These are phyloP conservation scores for Mesitornis unicolor DNA, from an alignment of 2,113 vertebrate genomes.

Conservation along the genomic window DNA sequence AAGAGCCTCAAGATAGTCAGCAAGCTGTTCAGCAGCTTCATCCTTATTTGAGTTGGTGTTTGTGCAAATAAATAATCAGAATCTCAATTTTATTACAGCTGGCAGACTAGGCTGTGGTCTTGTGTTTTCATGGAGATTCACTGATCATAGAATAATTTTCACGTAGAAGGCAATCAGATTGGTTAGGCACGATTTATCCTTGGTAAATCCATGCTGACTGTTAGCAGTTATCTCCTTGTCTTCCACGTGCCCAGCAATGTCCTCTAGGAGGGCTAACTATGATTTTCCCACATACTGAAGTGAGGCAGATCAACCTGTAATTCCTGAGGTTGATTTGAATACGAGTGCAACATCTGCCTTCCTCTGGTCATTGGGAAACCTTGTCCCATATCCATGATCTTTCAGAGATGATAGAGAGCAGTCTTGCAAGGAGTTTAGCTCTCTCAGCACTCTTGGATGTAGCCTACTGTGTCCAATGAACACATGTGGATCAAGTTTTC, in stretches of 20 bases:
- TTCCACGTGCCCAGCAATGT: background rate
- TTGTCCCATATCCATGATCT: background rate
- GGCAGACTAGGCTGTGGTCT: background rate
- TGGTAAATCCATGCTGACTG: background rate
- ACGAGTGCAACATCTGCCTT: background rate
- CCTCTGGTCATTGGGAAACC: background rate
- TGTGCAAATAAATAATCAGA: background rate
- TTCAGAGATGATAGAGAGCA: background rate
- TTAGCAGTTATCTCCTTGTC: background rate
- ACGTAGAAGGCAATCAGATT: background rate
- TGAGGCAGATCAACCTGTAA: background rate
- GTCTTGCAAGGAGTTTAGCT: background rate
- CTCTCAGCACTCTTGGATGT: background rate
- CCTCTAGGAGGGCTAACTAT: background rate
- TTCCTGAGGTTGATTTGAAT: background rate
- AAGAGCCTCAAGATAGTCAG: background rate
- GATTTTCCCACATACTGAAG: background rate
- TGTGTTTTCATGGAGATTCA: background rate
- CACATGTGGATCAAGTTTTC: accelerated
- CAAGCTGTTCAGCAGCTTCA: background rate
- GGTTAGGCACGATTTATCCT: background rate
- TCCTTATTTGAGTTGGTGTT: background rate
- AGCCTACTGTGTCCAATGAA: background rate
- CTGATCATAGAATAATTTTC: background rate
- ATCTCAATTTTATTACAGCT: background rate